Conservation (phyloP, 2,888 invertebrate genomes). For the Phengaris alcon region DNA sequence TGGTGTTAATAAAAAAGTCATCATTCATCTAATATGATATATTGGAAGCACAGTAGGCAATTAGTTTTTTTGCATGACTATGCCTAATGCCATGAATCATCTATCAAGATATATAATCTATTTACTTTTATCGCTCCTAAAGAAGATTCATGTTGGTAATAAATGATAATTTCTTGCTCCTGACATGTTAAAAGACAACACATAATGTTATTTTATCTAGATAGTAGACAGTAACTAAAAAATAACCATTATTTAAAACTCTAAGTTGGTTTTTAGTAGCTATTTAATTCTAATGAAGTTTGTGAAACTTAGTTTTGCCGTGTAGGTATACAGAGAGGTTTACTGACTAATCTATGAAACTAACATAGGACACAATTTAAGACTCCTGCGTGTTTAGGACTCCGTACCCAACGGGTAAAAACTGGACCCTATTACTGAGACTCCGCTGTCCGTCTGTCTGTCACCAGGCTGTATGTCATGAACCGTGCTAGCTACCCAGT, state of each 20-base stretch:
- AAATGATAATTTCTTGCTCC: no score
- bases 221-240: no score
- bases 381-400: no score
- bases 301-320: not conserved
- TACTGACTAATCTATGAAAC: not conserved
- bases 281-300: not conserved
- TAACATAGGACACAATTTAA: not conserved
- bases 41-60: not conserved
- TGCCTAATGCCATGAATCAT: not conserved
- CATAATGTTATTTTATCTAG: no score
- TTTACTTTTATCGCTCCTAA: not conserved
- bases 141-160: no score
- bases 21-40: not conserved
- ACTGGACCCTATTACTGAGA: no score
- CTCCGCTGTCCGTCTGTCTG: no score
- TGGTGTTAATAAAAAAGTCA: not conserved
- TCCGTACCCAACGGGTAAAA: no score
- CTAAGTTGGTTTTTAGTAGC: not conserved
- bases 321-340: not conserved
- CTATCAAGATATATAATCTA: not conserved
- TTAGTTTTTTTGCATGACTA: slow-evolving; percentile 1
- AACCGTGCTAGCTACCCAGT: no score
- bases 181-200: no score
- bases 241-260: not conserved
- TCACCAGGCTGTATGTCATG: no score